A percentile compares a stretch with the other conserved stretches of the same genome.
phyloP scores from a whole-genome alignment of 2,888 invertebrate genomes.

The Torymus auratus region DNA sequence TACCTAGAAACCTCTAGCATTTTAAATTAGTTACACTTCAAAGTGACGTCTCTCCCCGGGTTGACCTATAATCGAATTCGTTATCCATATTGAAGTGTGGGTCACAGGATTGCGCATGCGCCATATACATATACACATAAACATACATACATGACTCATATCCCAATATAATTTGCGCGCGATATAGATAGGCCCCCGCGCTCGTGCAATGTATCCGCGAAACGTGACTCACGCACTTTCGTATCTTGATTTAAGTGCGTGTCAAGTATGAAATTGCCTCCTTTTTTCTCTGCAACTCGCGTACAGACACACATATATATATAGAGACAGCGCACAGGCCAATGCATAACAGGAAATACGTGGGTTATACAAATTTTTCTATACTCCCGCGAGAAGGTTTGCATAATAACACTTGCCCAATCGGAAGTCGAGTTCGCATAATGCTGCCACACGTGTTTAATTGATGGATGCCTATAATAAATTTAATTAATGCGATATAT shows the following conservation, averaged over 20 bases:
- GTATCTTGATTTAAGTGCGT: constrained; percentile 32
- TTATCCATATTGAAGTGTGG: no score
- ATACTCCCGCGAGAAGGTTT: neutral
- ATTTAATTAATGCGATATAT: no score
- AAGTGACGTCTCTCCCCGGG: neutral
- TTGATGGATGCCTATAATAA: no score
- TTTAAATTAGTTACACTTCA: no score
- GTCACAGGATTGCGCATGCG: neutral
- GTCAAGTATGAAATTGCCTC: constrained; percentile 21
- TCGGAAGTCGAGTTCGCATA: neutral
- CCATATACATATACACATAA: neutral
- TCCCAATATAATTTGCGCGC: constrained; percentile 12
- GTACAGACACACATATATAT: no score
- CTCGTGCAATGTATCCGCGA: constrained; percentile 13
- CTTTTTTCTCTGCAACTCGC: constrained; percentile 19
- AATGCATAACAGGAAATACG: constrained; percentile 39
- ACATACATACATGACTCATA: constrained; percentile 20
- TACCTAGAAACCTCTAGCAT: no score
- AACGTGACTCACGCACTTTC: constrained; percentile 13
- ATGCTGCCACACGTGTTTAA: no score
- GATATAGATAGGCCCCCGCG: neutral
- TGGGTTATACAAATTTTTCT: constrained; percentile 22
- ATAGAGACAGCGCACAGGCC: no score
- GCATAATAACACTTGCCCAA: neutral
- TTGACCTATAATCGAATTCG: no score